These are phyloP conservation scores for Cnemophilus loriae DNA, from an alignment of 2,113 vertebrate genomes.

Conservation along the genomic window DNA sequence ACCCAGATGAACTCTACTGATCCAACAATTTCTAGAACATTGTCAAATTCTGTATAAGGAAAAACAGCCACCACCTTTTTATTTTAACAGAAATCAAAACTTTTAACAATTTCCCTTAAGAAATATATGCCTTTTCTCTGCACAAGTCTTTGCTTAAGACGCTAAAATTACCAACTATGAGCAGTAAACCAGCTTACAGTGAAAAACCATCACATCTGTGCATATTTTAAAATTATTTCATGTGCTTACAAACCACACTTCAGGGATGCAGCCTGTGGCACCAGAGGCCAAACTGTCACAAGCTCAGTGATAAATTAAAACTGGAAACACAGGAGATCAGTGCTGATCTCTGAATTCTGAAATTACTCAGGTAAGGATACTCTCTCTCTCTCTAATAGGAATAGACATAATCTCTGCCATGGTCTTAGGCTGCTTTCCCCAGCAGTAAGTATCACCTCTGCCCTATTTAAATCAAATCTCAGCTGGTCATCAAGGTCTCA, in stretches of 20 bases:
- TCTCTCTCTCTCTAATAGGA: neutral
- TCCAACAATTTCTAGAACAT: neutral
- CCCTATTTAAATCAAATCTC: conserved; percentile 29
- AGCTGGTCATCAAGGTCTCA: neutral
- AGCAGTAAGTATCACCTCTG: neutral
- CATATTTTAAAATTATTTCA: neutral
- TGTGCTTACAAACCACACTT: neutral
- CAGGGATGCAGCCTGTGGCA: neutral
- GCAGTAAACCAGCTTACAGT: neutral
- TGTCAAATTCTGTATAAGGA: neutral
- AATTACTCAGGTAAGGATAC: neutral
- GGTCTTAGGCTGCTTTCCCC: conserved; percentile 8
- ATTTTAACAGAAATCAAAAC: neutral
- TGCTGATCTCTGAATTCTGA: neutral
- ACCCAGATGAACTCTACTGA: neutral
- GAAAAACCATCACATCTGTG: neutral
- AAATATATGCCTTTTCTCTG: neutral
- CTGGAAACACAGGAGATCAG: neutral
- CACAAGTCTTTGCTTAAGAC: neutral
- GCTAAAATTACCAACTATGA: neutral
- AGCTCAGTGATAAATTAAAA: neutral
- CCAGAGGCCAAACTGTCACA: neutral
- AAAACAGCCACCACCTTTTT: neutral
- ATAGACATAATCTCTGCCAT: neutral
- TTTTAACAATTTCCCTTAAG: neutral